Base-by-base conservation (phyloP, 2,888 invertebrate species). In the Auanema sp. region DNA sequence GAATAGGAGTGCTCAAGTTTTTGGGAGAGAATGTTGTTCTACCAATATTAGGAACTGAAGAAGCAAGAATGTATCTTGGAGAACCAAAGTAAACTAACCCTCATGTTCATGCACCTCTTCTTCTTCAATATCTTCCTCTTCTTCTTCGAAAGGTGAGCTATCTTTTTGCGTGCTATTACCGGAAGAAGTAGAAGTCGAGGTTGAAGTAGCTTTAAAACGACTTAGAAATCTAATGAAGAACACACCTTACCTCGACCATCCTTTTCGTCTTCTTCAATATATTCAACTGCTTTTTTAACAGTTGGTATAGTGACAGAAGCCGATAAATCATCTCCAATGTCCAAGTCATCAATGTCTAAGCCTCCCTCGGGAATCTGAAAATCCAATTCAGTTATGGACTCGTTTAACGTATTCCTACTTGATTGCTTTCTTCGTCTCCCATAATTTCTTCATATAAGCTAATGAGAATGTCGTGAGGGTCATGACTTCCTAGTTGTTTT, bases 341-440 rank as follows among this genome's bases (percentile, higher is more conserved):
- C 16, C 24, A 41, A 24, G n/a, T 47, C 40, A 57, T 43, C 18
- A 16, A 44, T 43, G 8, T n/a, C 21, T 24, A 23, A 18, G n/a
- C 53, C 53, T 10, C 53, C 16, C 33, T 53, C 53, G 3, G 12
- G 24, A 23, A 53, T 18, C 33, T 11, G 24, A 18, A 47, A n/a
- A 33, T 8, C 33, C 3, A 33, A 33, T 5, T 33, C 47, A 47
- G 3, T 47, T 10, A 3, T 16, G 11, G 12, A 43, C 43, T 12
- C 11, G 43, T 43, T 43, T 43, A 14, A 43, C n/a, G 43, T 11
- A 43, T 11, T 43, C 12, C 11, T 12, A 70, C 68, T 58, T 64
- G 65, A 66, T 75, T 75, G 24, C 78, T 76, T 12, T 80, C 80
- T 40, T 80, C 76, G 60, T 82, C 80, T 14, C 81, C 81, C 79